These are phyloP conservation scores for Pantherophis guttatus DNA, from an alignment of 2,113 vertebrate species.

Conservation along the genomic window DNA sequence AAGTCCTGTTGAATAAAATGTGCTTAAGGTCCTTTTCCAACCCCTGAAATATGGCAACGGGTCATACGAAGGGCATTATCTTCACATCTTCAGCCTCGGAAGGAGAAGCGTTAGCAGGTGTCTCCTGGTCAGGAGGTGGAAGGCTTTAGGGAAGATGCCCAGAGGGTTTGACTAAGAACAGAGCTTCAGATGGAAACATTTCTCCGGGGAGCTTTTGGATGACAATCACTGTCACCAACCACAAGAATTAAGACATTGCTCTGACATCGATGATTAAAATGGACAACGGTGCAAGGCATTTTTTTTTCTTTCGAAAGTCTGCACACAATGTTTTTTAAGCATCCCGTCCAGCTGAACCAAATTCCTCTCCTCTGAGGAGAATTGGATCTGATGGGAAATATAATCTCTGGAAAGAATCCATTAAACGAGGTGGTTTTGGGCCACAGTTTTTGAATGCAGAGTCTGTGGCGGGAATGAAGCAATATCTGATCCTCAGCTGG, in stretches of 20 bases:
- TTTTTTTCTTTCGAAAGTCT: background rate
- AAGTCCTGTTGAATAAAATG: background rate
- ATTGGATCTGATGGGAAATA: background rate
- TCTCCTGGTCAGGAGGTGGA: conserved; percentile 32
- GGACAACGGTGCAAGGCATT: background rate
- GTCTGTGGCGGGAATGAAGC: background rate
- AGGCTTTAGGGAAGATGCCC: conserved; percentile 35
- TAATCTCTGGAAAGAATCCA: background rate
- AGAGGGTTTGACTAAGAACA: conserved; percentile 47
- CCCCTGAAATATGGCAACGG: background rate
- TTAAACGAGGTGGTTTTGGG: background rate
- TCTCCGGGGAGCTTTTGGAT: conserved; percentile 46
- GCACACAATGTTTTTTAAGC: background rate
- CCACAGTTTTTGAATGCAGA: background rate
- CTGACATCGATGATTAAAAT: conserved; percentile 48
- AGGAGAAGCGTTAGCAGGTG: conserved; percentile 53
- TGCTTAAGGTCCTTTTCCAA: background rate
- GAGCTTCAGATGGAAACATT: conserved; percentile 45
- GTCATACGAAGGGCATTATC: background rate
- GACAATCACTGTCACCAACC: conserved; percentile 30
- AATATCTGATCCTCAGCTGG: background rate
- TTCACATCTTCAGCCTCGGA: conserved; percentile 44
- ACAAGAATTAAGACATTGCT: conserved; percentile 38
- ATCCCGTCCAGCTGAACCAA: accelerated
- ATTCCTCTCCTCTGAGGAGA: background rate